Evolutionary conservation across 1,140 invertebrate species (phyloP).

Genomic region (Physella acuta): DNA sequence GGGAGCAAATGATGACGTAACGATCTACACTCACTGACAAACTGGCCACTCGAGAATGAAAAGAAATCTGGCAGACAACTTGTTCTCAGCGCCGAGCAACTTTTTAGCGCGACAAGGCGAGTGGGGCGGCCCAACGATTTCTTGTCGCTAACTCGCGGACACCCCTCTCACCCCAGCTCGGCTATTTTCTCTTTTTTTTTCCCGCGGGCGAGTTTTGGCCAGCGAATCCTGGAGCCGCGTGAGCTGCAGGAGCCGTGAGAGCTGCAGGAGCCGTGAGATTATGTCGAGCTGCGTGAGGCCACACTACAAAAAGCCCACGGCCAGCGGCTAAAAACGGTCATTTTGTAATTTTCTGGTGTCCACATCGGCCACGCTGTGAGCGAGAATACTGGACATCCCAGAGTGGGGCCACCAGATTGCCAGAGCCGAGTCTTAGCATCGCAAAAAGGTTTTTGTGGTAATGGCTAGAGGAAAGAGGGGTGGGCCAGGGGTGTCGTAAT

Average conservation of each 20-base stretch:
- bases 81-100: neutral
- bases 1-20: conserved; percentile 23
- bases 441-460: neutral
- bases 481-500: neutral
- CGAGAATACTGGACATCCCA: neutral
- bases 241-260: no score
- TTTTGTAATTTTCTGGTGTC: conserved; percentile 23
- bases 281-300: no score
- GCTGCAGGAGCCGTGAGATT: no score
- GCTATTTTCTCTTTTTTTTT: no score
- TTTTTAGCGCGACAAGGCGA: conserved; percentile 10
- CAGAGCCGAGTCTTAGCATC: neutral
- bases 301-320: neutral
- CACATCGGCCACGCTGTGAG: neutral
- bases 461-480: no score
- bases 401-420: conserved; percentile 6
- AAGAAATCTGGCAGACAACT: conserved; percentile 13
- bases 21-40: conserved; percentile 12
- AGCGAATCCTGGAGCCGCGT: no score
- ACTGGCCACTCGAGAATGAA: conserved; percentile 9
- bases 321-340: conserved; percentile 12
- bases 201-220: no score
- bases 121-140: conserved; percentile 1
- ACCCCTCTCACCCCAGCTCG: no score
- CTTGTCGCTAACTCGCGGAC: conserved; percentile 7